Base-by-base conservation (phyloP, 2,113 vertebrate species). In the Nibea coibor region DNA sequence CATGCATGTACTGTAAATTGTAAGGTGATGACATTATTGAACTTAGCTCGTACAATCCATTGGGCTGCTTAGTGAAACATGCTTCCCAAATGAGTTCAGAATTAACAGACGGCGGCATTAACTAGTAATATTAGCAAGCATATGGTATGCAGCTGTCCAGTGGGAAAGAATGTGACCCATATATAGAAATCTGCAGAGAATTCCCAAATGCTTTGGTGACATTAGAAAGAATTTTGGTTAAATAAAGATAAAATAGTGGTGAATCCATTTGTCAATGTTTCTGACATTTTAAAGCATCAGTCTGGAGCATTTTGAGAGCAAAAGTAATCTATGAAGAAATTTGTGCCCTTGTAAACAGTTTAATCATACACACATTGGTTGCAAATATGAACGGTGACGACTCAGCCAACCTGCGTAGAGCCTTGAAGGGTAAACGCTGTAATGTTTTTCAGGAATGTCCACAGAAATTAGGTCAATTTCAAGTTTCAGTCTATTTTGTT, bases 71-170 rank as follows among this genome's bases (percentile, higher is more conserved):
- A 45, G 67, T 20, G 10, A 54, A 62, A 78, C 20, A 26, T 28
- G 43, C 58, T 58, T 42, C 15, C 28, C 24, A 68, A 43, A 61
- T 31, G 50, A 69, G 31, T 57, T 68, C 48, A 83, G 42, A 57
- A 43, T 28, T 1, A 83, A 69, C 75, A 73, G 57, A 42, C 68
- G 63, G 59, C 45, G 43, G 4, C 53, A 43, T 71, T 50, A 58
- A 70, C 28, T 42, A 8, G 15, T 62, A 12, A n/a, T 43, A 64
- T 70, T 43, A 53, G 4, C 75, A 78, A 53, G 4, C 75, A 78
- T 62, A 72, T 35, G 0, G 45, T 10, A 4, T 28, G 11, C 48
- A 62, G 47, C 54, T 0, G 63, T 45, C 45, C 54, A 57, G 1
- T 19, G 68, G 48, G 58, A 64, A 43, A 65, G 17, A 17, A 10